Base-by-base conservation (phyloP, 2,888 invertebrate species). In the Leuctra nigra region DNA sequence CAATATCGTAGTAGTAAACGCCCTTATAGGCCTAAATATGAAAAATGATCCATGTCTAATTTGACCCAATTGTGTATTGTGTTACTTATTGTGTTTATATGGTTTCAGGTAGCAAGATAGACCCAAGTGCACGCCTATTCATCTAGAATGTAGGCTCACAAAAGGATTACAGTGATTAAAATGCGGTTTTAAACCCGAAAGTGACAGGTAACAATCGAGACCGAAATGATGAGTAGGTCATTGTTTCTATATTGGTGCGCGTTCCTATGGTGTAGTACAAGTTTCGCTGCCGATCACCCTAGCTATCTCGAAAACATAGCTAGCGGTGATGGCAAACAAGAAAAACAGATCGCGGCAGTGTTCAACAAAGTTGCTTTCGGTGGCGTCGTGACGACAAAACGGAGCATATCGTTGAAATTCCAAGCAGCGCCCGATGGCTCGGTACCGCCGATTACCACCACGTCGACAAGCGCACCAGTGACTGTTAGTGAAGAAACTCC, bases 301-400 rank as follows among this genome's bases (percentile, higher is more conserved):
- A 47, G 48, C 54, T 75, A 77, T 65, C 67, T 82, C 54, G 82
- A 82, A n/a, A n/a, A n/a, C n/a, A n/a, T n/a, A n/a, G n/a, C n/a
- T n/a, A n/a, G n/a, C 63, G 77, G 79, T 62, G 73, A 81, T 60
- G 77, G 79, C 64, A 56, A 64, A 11, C 70, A 83, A 63, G 83
- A 84, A 66, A 79, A 82, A 63, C 82, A 80, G 67, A 77, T 84
- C 36, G 83, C 81, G 6, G 84, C 84, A 20, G 80, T 84, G 53
- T 77, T 84, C 64, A 83, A 81, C 63, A 83, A 84, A 70, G 84
- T 84, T 44, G 83, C 83, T 0, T 83, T 83, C 65, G 83, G 82
- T 13, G 59, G 57, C 16, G 81, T 81, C 56, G 77, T 78, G 25
- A 83, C 83, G 24, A 83, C 83, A n/a, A 83, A 83, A 65, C 73